Evolutionary conservation across 1,140 invertebrate genomes (phyloP), one percentile per base, ranked within the genome.

Genomic region (Delia radicum): DNA sequence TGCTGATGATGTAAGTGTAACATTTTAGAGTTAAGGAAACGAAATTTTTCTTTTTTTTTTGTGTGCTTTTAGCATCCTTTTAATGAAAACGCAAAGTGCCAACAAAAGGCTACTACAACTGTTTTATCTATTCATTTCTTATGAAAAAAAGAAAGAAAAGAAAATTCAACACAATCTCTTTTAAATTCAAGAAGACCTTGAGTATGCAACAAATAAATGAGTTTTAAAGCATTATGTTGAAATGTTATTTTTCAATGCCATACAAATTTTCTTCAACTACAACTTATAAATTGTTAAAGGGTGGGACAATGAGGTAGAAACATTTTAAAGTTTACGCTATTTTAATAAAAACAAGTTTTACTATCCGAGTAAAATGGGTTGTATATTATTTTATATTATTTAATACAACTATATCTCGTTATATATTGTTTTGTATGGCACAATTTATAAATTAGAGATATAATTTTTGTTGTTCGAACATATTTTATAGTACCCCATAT

Each of bases 161-260:
- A 55, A 55, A 55, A 18, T 37, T 1, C 13, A 37, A 55, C 48
- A 21, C 37, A 18, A 5, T 8, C 48, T 15, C n/a, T 15, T 69
- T 33, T 18, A 65, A 65, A 28, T 27, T 21, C 29, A 69, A 18
- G 29, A 67, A 69, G 65, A 69, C 65, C 65, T 69, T 69, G 65
- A 69, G 27, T 69, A 13, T 37, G 65, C 65, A 69, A 69, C 65
- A 69, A 69, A 69, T 69, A 69, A 69, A 69, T 69, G 29, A 69
- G 65, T 69, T 69, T 69, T 69, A 37, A 69, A 69, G 65, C 31
- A 28, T 69, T 33, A 33, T 33, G 29, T 69, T 37, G 65, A 69
- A 69, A 69, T 33, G 6, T 69, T 69, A 69, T 69, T 69, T 69
- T 69, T 69, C 65, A 69, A 33, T 69, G 65, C 65, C 65, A 69